phyloP scores from a whole-genome alignment of 2,113 vertebrate species.

The Myanophis thanlyinensis region DNA sequence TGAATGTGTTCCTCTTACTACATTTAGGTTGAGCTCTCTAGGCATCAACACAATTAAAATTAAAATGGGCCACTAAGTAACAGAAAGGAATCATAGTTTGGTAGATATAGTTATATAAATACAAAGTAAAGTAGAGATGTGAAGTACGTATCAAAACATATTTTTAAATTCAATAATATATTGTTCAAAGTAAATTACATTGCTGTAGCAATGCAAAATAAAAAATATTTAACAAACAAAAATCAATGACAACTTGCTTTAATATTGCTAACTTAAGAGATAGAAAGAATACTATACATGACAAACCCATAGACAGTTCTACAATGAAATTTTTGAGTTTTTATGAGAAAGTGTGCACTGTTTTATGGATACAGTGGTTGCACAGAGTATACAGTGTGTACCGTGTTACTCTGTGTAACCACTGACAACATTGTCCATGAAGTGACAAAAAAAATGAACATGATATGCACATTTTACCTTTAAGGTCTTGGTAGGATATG shows the following conservation, averaged over 20 bases:
- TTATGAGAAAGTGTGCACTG: neutral
- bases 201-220: neutral
- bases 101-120: neutral
- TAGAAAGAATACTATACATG: neutral
- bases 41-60: conserved; percentile 39
- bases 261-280: conserved; percentile 25
- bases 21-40: conserved; percentile 19
- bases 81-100: conserved; percentile 5
- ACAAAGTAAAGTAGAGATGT: neutral
- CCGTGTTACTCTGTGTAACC: neutral
- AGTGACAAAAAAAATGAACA: conserved; percentile 8
- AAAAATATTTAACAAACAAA: conserved; percentile 14
- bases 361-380: neutral
- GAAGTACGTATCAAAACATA: conserved; percentile 8
- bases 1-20: conserved; percentile 17
- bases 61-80: conserved; percentile 6
- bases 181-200: conserved; percentile 12
- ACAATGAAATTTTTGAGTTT: neutral
- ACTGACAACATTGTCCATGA: conserved; percentile 11
- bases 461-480: conserved; percentile 16
- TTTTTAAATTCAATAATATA: neutral
- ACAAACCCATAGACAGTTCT: neutral
- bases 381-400: neutral
- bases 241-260: conserved; percentile 2
- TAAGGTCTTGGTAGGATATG: neutral